These are phyloP conservation scores for Globodera rostochiensis DNA, from an alignment of 1,140 invertebrate species.

Conservation along the genomic window DNA sequence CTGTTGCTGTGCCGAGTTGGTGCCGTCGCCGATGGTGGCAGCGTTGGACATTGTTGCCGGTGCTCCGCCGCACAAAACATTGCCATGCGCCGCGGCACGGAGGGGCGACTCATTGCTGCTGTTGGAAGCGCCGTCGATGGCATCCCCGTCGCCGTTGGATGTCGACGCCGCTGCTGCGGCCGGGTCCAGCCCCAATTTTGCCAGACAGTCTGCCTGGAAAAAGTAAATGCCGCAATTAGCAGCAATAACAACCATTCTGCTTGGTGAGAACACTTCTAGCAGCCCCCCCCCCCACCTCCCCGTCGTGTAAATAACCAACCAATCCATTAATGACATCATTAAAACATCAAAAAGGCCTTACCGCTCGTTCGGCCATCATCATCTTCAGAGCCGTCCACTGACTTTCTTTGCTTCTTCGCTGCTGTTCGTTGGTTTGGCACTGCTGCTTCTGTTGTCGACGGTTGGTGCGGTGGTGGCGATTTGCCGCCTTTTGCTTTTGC, in stretches of 20 bases:
- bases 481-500: neutral
- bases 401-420: constrained; percentile 36
- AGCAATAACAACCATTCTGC: neutral
- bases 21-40: neutral
- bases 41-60: neutral
- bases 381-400: constrained; percentile 65
- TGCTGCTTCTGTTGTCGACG: neutral
- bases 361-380: constrained; percentile 63
- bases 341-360: constrained; percentile 1
- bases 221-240: neutral
- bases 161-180: constrained; percentile 18
- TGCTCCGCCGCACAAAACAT: constrained; percentile 17
- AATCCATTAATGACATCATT: neutral
- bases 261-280: too few species aligned
- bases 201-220: constrained; percentile 59
- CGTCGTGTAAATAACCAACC: neutral
- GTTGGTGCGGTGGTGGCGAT: neutral
- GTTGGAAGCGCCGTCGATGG: neutral
- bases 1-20: constrained; percentile 30
- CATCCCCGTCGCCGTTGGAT: constrained; percentile 22
- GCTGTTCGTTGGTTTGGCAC: constrained; percentile 1
- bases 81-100: constrained; percentile 2
- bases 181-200: constrained; percentile 60
- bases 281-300: neutral
- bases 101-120: neutral